Conservation (phyloP, 2,797 vertebrate genomes). For the Columba guinea region DNA sequence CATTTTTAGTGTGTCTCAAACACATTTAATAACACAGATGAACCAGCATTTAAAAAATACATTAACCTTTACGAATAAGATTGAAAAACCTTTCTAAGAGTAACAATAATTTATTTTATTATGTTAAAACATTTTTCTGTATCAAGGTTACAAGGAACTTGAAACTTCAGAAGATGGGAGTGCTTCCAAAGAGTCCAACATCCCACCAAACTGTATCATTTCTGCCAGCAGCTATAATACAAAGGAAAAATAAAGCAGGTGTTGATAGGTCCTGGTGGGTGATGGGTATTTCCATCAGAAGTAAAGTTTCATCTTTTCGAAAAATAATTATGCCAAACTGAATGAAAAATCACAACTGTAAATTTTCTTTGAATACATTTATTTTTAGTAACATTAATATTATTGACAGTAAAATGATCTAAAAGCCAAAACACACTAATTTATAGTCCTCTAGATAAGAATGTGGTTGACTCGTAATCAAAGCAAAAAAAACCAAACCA, state of each 20-base stretch:
- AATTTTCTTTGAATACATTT: neutral
- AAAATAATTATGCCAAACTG: neutral
- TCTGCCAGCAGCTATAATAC: neutral
- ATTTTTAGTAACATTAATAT: neutral
- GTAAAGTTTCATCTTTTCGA: neutral
- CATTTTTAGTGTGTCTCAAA: constrained; percentile 32
- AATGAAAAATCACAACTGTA: neutral
- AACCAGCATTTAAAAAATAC: neutral
- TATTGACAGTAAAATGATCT: neutral
- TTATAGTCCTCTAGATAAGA: neutral
- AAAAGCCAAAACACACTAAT: neutral
- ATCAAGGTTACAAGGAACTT: neutral
- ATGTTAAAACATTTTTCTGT: neutral
- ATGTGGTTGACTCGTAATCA: neutral
- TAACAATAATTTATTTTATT: neutral
- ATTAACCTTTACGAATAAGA: neutral
- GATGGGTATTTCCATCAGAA: neutral
- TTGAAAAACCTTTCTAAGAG: neutral
- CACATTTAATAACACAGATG: neutral
- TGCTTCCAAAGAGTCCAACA: neutral
- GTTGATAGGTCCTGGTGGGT: neutral
- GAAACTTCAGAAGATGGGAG: neutral
- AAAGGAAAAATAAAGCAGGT: constrained; percentile 8
- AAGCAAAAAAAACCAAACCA: neutral
- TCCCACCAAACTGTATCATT: neutral